Conservation (phyloP, 2,888 invertebrate genomes). For the Temnothorax unifasciatus region DNA sequence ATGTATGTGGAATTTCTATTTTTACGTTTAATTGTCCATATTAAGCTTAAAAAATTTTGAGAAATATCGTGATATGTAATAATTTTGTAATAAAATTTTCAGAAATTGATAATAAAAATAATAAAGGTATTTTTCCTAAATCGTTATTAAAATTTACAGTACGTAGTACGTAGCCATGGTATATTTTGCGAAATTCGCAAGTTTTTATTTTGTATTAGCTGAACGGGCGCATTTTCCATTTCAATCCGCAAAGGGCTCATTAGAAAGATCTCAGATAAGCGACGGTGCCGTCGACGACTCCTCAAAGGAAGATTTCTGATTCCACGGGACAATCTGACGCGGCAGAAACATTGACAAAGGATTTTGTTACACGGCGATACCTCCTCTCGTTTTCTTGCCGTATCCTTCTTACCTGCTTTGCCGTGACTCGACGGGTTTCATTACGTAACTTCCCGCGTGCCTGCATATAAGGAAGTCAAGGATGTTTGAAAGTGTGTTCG, state of each 20-base stretch:
- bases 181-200: conserved; percentile 9
- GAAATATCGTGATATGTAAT: not conserved
- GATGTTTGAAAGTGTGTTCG: conserved; percentile 84
- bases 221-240: conserved; percentile 19
- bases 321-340: conserved; percentile 48
- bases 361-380: conserved; percentile 39
- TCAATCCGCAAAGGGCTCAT: conserved; percentile 34
- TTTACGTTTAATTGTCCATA: not conserved
- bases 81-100: conserved; percentile 7
- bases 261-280: conserved; percentile 43
- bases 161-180: not conserved
- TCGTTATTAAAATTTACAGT: not conserved
- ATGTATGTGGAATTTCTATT: not conserved
- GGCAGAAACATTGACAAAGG: conserved; percentile 45
- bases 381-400: conserved; percentile 52
- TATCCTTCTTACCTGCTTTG: conserved; percentile 64
- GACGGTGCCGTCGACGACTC: conserved; percentile 25
- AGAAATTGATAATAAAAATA: not conserved
- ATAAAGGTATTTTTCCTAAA: not conserved
- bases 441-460: conserved; percentile 83
- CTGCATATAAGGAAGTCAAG: conserved; percentile 84
- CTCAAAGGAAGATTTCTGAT: conserved; percentile 51
- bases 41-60: not conserved
- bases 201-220: not conserved
- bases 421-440: conserved; percentile 69